phyloP scores from a whole-genome alignment of 92 coral and sea anemone species.

The Zoanthus sociatus region DNA sequence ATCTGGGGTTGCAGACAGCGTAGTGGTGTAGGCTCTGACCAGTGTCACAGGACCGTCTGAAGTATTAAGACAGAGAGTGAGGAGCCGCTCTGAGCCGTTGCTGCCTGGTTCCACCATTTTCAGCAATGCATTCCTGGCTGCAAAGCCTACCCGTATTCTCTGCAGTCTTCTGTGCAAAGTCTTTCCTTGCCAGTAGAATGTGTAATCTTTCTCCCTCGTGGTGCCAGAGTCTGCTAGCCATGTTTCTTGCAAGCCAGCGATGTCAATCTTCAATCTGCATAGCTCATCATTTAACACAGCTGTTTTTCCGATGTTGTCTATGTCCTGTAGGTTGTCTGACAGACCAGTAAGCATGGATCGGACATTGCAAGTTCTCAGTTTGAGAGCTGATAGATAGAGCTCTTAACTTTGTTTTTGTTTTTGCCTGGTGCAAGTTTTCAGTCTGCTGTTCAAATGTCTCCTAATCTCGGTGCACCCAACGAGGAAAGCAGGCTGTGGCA shows the following conservation, averaged over 20 bases:
- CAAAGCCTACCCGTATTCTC: slow-evolving; percentile 3
- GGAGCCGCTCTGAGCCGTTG: neutral
- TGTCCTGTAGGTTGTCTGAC: slow-evolving; percentile 46
- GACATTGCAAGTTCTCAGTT: slow-evolving; percentile 55
- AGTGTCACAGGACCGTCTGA: neutral
- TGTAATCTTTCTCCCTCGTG: slow-evolving; percentile 30
- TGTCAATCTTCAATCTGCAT: slow-evolving; percentile 32
- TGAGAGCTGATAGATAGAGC: too few relatives aligned
- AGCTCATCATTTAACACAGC: slow-evolving; percentile 12
- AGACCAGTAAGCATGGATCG: slow-evolving; percentile 47
- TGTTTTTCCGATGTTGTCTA: slow-evolving; percentile 35
- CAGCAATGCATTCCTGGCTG: neutral
- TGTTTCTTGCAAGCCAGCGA: slow-evolving; percentile 42
- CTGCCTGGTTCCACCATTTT: neutral
- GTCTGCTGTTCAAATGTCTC: slow-evolving; percentile 3
- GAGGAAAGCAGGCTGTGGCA: slow-evolving; percentile 50
- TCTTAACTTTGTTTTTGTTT: neutral
- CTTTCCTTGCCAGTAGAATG: neutral
- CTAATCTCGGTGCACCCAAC: slow-evolving; percentile 61
- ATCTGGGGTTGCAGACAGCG: neutral
- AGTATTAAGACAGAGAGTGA: neutral
- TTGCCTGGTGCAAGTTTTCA: slow-evolving; percentile 33
- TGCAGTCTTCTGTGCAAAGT: neutral
- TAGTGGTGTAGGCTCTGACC: neutral
- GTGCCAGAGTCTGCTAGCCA: slow-evolving; percentile 58